These are phyloP conservation scores for Slavum lentiscoides DNA, from an alignment of 2,888 invertebrate genomes.

Conservation along the genomic window DNA sequence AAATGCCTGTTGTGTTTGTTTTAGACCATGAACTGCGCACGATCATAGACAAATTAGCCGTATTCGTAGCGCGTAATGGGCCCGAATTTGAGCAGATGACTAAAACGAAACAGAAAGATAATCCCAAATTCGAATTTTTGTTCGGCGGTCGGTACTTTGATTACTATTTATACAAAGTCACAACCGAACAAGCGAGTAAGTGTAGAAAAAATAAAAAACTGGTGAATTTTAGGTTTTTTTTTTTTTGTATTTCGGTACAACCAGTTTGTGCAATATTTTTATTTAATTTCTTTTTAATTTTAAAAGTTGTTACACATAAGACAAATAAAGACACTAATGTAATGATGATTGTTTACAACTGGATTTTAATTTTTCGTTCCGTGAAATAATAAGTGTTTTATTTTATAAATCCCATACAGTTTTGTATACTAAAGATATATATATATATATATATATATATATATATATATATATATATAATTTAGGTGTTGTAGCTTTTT, in stretches of 20 bases:
- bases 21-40: conserved; percentile 90
- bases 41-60: conserved; percentile 97
- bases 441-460: no score
- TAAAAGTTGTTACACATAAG: not conserved
- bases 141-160: conserved; percentile 94
- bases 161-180: conserved; percentile 96
- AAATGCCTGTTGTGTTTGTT: not conserved
- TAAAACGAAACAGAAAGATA: conserved; percentile 96
- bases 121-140: conserved; percentile 95
- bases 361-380: not conserved
- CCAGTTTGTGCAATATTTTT: conserved; percentile 35
- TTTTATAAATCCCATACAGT: not conserved
- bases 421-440: not conserved
- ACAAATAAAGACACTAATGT: conserved; percentile 19
- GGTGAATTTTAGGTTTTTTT: not conserved
- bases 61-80: conserved; percentile 98
- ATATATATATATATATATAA: not conserved
- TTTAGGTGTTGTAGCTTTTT: not conserved
- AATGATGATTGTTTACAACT: conserved; percentile 7
- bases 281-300: not conserved
- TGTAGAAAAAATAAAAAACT: conserved; percentile 56
- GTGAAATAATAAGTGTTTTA: not conserved
- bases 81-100: conserved; percentile 99
- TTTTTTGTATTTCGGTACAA: not conserved
- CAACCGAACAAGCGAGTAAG: conserved; percentile 91